Base-by-base conservation (phyloP, 1,140 invertebrate genomes). In the Drosophila lacteicornis region DNA sequence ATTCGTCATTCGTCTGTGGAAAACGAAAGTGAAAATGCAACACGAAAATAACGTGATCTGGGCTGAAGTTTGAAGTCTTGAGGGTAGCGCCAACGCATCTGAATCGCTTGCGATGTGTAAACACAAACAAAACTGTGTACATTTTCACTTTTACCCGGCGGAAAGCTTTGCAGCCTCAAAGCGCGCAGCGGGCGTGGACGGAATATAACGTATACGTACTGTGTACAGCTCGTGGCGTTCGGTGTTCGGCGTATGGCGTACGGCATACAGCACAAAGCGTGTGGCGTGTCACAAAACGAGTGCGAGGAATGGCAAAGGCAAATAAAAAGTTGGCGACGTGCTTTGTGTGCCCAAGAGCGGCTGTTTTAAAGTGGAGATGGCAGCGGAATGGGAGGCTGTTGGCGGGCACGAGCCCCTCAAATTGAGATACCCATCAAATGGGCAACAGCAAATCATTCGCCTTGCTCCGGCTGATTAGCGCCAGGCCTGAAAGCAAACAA, bases 1-100 rank as follows among this genome's bases (percentile, higher is more conserved):
- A 58, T 53, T 71, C 51, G 33, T 46, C 22, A 47, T 47, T 43
- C 13, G 51, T 25, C 19, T 50, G 69, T 50, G 69, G 38, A 33
- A 76, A 88, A 88, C 53, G 85, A 88, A 88, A 90, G 85, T 88
- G 85, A 88, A 88, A 88, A 88, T 85, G 82, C 75, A 79, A 79
- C 79, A 90, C 49, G 78, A 88, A 87, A 69, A 83, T 84, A 70
- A 71, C 84, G 77, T 88, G 80, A 84, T 83, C 65, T 67, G 67
- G 61, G 33, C 69, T 25, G 36, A 30, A 42, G 46, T 25, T 63
- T n/a, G 17, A 22, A 65, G 65, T 49, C 65, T 47, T 12, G 47
- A 43, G 56, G 49, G 49, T 53, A 57, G 53, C 17, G 25, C 66
- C 60, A 50, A 50, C 67, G 66, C 70, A 46, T 59, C 59, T 74